These are phyloP conservation scores for Campoplex capitator DNA, from an alignment of 2,888 invertebrate genomes.

Conservation along the genomic window DNA sequence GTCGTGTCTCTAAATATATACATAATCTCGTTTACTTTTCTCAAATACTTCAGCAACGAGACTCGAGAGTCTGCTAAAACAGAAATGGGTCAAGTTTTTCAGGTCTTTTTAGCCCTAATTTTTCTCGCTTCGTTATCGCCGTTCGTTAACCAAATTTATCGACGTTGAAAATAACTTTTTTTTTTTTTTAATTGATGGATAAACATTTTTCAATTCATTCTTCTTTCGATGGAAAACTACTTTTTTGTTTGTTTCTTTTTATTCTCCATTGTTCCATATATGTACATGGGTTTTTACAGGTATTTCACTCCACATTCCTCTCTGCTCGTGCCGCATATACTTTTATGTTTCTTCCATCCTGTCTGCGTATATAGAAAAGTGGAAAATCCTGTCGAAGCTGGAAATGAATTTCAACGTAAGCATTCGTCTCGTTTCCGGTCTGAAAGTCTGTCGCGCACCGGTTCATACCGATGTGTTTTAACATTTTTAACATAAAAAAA, in stretches of 20 bases:
- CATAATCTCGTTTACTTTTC: not conserved
- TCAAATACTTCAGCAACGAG: not conserved
- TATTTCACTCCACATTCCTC: slow-evolving; percentile 14
- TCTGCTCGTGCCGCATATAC: slow-evolving; percentile 16
- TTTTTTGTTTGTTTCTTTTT: not conserved
- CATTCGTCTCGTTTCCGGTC: slow-evolving; percentile 45
- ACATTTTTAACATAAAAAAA: not conserved
- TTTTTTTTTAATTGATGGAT: not conserved
- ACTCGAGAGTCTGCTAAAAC: not conserved
- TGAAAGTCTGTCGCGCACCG: slow-evolving; percentile 4
- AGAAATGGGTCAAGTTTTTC: too few relatives aligned
- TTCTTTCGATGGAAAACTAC: not conserved
- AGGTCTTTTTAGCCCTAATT: too few relatives aligned
- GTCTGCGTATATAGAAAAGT: not conserved
- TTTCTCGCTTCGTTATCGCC: too few relatives aligned
- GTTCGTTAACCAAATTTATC: too few relatives aligned
- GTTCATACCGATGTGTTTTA: not conserved
- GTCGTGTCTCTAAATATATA: not conserved
- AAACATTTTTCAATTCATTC: not conserved
- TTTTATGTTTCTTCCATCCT: slow-evolving; percentile 47
- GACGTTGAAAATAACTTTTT: too few relatives aligned
- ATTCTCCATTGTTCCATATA: not conserved
- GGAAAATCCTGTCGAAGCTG: slow-evolving; percentile 35
- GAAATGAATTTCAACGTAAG: slow-evolving; percentile 20
- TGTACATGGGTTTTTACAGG: not conserved